Conservation (phyloP, 2,113 vertebrate genomes). For the Rostratula benghalensis region DNA sequence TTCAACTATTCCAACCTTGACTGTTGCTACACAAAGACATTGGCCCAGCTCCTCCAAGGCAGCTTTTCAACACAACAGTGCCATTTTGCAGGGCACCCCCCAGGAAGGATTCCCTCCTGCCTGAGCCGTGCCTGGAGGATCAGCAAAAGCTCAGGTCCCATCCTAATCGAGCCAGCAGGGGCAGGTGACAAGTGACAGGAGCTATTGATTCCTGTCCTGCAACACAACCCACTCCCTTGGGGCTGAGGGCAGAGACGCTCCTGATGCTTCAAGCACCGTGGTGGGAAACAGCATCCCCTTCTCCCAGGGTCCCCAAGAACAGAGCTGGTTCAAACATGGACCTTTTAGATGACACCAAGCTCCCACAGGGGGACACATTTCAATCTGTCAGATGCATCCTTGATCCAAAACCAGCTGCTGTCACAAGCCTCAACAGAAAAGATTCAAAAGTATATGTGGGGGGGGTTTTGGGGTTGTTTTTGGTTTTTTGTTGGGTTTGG, state of each 20-base stretch:
- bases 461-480: too few species aligned
- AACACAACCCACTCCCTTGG: rapidly evolving
- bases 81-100: rapidly evolving
- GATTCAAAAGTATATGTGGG: background rate
- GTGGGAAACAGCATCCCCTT: background rate
- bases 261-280: background rate
- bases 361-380: background rate
- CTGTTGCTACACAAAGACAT: background rate
- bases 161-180: background rate
- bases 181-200: background rate
- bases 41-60: background rate
- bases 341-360: background rate
- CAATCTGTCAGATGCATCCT: background rate
- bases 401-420: background rate
- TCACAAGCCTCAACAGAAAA: background rate
- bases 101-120: background rate
- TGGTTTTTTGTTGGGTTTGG: background rate
- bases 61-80: background rate
- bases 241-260: background rate
- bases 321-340: background rate
- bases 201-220: background rate
- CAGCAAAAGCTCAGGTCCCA: background rate
- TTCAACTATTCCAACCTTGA: background rate
- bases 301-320: rapidly evolving
- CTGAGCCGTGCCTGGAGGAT: background rate